Base-by-base conservation (phyloP, 2,888 invertebrate genomes). In the Caprella mutica region DNA sequence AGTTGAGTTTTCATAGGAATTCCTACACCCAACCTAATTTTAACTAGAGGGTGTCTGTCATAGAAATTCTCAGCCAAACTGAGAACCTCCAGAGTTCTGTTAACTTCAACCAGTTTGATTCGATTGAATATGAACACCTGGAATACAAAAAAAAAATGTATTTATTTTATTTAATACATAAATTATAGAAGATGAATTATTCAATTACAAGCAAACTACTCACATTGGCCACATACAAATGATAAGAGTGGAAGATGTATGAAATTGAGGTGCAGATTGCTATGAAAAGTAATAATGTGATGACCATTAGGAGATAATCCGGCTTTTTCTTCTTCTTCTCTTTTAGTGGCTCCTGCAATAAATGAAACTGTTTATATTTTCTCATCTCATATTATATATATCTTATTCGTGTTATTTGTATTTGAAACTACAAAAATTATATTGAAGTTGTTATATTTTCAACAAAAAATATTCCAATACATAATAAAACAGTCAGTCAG, bases 71-170 rank as follows among this genome's bases (percentile, higher is more conserved):
- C 51, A 1, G 17, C 23, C 4, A 53, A 30, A 33, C 44, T 42
- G 27, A 57, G 56, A 12, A 63, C 54, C 27, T 52, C 44, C 35
- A 63, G 43, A 19, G 52, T 43, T 5, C 59, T 24, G 14, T 54
- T 33, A 5, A 27, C 29, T 43, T 63, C 63, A 5, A 51, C 48
- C 23, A 63, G 57, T 50, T 59, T 63, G 35, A 63, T 52, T 12
- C 55, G 52, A 38, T 57, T 59, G 40, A 63, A 63, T 24, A 63
- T 59, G 40, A 59, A 59, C 4, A 63, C 29, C 63, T 63, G 58
- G 3, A 21, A 40, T 33, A 14, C 9, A 9, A 33, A 33, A 33
- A 33, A 8, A 33, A 8, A 33, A 14, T 33, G n/a, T n/a, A n/a
- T n/a, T n/a, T n/a, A n/a, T n/a, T n/a, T n/a, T n/a, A n/a, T n/a